Percentiles rank a stretch among this genome's conserved stretches.
Evolutionary conservation across 2,113 vertebrate genomes (phyloP).

Genomic region (Gobius niger): DNA sequence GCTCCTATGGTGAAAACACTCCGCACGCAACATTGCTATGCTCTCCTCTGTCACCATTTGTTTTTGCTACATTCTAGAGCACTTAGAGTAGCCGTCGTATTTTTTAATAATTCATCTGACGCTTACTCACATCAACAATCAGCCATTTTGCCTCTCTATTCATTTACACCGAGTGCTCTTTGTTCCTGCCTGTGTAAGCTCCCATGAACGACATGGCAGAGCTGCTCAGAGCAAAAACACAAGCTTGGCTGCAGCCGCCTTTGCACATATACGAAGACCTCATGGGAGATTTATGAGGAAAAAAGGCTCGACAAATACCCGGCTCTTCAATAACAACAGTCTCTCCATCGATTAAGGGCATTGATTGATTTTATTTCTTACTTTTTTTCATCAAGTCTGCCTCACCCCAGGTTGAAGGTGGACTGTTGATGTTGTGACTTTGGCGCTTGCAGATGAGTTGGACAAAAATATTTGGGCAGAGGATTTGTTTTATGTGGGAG

Average conservation of each 20-base stretch:
- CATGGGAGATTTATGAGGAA: slow-evolving; percentile 38
- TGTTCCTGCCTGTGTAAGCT: slow-evolving; percentile 50
- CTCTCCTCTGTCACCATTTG: neutral
- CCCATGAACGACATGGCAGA: slow-evolving; percentile 51
- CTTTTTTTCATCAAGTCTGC: slow-evolving; percentile 12
- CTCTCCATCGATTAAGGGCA: slow-evolving; percentile 32
- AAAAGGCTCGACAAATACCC: slow-evolving; percentile 16
- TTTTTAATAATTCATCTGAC: slow-evolving; percentile 52
- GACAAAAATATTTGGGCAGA: slow-evolving; percentile 33
- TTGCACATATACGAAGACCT: slow-evolving; percentile 32
- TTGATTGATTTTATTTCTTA: slow-evolving; percentile 9
- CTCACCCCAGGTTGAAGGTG: slow-evolving; percentile 14
- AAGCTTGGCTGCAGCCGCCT: slow-evolving; percentile 20
- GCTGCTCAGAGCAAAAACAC: slow-evolving; percentile 32
- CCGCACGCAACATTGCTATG: neutral
- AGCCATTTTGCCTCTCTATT: slow-evolving; percentile 72
- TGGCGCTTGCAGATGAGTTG: slow-evolving; percentile 11
- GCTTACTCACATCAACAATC: slow-evolving; percentile 61
- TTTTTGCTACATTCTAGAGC: neutral
- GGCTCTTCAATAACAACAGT: slow-evolving; percentile 29
- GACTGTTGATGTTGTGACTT: slow-evolving; percentile 11
- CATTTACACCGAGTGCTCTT: slow-evolving; percentile 65
- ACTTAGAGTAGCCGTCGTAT: slow-evolving; percentile 20
- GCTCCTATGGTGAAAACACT: too few species aligned
- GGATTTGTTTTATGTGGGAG: slow-evolving; percentile 58